These are phyloP conservation scores for Trachelus troglodyta DNA, from an alignment of 2,888 invertebrate species.

Conservation along the genomic window DNA sequence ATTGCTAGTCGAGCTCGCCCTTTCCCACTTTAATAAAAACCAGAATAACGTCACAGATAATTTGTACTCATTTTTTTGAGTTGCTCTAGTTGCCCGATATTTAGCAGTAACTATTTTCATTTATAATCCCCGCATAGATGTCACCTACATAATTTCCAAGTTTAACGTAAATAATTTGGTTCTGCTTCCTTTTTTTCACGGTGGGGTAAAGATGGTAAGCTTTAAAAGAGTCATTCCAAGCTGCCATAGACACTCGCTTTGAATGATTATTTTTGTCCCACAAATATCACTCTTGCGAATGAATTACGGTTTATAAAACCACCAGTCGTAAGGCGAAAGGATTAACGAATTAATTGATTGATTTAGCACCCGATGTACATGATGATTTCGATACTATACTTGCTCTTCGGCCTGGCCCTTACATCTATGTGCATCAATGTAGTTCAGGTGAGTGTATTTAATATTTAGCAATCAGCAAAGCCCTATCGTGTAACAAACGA, in stretches of 20 bases:
- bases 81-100: background rate
- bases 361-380: slow-evolving; percentile 84
- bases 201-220: slow-evolving; percentile 63
- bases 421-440: slow-evolving; percentile 98
- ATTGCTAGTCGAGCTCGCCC: background rate
- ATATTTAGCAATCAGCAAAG: background rate
- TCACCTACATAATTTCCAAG: background rate
- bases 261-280: slow-evolving; percentile 7
- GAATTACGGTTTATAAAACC: background rate
- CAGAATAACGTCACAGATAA: background rate
- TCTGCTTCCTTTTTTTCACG: slow-evolving; percentile 52
- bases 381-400: slow-evolving; percentile 91
- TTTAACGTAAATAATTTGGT: background rate
- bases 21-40: background rate
- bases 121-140: background rate
- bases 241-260: background rate
- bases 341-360: slow-evolving; percentile 37
- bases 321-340: background rate
- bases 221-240: slow-evolving; percentile 14
- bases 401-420: slow-evolving; percentile 93
- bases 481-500: background rate
- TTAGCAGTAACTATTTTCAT: background rate
- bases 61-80: background rate
- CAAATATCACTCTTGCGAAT: background rate
- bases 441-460: slow-evolving; percentile 79